A percentile compares a stretch with the other conserved stretches of the same genome.
Conservation (phyloP, 2,113 vertebrate genomes). For the Leucosticte australis region DNA sequence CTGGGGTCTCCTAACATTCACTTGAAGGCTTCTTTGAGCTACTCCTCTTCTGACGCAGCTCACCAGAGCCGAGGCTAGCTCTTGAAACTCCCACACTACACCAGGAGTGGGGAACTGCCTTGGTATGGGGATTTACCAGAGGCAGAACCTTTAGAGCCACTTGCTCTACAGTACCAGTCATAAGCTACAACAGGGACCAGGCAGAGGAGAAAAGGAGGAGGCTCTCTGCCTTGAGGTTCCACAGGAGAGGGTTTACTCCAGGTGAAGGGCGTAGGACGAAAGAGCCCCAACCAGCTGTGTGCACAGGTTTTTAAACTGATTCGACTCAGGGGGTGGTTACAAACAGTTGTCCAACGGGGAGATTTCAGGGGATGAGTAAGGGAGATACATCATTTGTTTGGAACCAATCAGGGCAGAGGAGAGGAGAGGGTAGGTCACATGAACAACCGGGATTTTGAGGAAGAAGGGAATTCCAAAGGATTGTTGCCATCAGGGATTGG, state of each 20-base stretch:
- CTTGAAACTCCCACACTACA: accelerated
- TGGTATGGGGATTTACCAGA: neutral
- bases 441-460: neutral
- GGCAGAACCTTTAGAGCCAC: neutral
- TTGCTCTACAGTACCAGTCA: neutral
- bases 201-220: neutral
- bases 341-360: neutral
- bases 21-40: neutral
- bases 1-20: neutral
- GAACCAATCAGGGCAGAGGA: neutral
- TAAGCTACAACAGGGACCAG: neutral
- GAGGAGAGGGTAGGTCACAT: neutral
- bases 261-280: neutral
- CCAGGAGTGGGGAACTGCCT: neutral
- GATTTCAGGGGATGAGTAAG: neutral
- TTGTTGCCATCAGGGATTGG: neutral
- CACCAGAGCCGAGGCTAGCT: neutral
- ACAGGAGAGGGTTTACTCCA: neutral
- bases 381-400: neutral
- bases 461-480: neutral
- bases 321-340: neutral
- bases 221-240: neutral
- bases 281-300: neutral
- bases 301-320: neutral
- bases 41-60: neutral